Evolutionary conservation across 2,113 vertebrate genomes (phyloP).

Genomic region (Thryonomys swinderianus): DNA sequence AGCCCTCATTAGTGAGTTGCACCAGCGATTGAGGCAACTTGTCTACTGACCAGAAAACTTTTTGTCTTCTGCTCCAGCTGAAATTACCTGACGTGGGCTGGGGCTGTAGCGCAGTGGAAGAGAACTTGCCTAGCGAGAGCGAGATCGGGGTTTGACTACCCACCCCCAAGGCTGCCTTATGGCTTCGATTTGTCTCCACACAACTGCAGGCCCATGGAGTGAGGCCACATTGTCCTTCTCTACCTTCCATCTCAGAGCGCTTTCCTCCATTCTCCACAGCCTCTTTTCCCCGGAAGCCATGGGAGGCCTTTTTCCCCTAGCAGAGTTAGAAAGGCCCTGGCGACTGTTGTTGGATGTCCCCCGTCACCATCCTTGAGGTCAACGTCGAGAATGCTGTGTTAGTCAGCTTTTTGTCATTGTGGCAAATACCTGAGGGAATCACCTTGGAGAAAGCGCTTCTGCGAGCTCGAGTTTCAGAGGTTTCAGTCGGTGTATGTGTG

Average conservation of each 20-base stretch:
- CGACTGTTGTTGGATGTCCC: background rate
- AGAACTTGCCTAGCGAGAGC: too few species aligned
- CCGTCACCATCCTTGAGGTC: background rate
- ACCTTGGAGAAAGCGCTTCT: background rate
- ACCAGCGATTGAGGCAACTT: background rate
- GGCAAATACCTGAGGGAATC: background rate
- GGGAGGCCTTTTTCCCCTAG: background rate
- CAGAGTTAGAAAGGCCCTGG: background rate
- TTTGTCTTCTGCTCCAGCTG: background rate
- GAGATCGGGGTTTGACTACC: background rate
- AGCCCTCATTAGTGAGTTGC: background rate
- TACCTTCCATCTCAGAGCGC: background rate
- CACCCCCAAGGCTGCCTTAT: background rate
- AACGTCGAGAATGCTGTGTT: background rate
- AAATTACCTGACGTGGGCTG: background rate
- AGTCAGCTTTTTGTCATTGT: background rate
- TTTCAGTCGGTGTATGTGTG: background rate
- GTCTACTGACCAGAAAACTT: background rate
- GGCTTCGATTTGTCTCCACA: background rate
- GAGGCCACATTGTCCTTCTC: background rate
- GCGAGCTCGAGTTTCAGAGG: background rate
- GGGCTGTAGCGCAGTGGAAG: background rate
- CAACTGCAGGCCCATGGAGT: too few species aligned
- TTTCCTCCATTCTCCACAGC: fast-evolving
- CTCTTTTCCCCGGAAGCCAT: background rate